A percentile compares a stretch with the other conserved stretches of the same genome.
Conservation (phyloP, 2,797 vertebrate genomes). For the Crocodylus rhombifer region DNA sequence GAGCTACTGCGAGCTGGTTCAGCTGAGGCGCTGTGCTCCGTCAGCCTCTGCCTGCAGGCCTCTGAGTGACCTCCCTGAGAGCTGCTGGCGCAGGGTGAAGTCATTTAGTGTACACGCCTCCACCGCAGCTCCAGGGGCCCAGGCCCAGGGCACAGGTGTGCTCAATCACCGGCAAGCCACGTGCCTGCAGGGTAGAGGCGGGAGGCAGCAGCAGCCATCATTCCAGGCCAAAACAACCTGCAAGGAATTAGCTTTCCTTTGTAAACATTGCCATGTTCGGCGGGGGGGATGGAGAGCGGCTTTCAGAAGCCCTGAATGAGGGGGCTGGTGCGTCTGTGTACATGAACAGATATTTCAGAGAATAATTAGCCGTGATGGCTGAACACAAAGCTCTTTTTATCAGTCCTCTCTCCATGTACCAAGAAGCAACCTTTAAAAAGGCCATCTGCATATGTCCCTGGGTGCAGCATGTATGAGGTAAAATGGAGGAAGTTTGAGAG, state of each 20-base stretch:
- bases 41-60: background rate
- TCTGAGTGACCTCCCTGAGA: background rate
- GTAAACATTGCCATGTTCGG: background rate
- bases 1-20: background rate
- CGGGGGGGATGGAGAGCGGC: rapidly evolving
- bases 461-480: background rate
- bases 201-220: background rate
- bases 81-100: background rate
- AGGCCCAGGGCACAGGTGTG: background rate
- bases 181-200: background rate
- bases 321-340: rapidly evolving
- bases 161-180: background rate
- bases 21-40: no score
- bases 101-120: background rate
- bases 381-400: background rate
- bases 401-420: background rate
- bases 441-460: background rate
- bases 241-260: background rate
- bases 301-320: rapidly evolving
- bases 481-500: background rate
- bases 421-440: background rate
- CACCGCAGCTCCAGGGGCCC: background rate
- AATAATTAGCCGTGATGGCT: background rate
- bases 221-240: rapidly evolving
- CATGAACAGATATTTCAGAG: rapidly evolving